A percentile compares a stretch with the other conserved stretches of the same genome.
These are phyloP conservation scores for Hyposoter didymator DNA, from an alignment of 2,888 invertebrate species.

Conservation along the genomic window DNA sequence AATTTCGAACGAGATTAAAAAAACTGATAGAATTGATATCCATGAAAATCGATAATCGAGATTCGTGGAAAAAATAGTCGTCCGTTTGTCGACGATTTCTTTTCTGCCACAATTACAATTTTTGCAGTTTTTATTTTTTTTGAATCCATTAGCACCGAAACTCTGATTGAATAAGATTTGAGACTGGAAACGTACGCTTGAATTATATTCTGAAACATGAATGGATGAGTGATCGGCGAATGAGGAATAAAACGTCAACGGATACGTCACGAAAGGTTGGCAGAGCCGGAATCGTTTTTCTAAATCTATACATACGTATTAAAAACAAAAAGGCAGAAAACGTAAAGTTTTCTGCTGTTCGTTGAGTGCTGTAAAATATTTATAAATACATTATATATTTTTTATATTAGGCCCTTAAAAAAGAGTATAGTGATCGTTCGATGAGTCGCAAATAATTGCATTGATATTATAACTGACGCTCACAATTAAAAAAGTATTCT, in stretches of 20 bases:
- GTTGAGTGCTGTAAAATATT: slow-evolving; percentile 61
- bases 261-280: background rate
- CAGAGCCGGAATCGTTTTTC: background rate
- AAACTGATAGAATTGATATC: background rate
- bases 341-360: background rate
- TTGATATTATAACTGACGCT: slow-evolving; percentile 18
- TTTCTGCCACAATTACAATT: background rate
- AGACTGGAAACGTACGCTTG: background rate
- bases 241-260: background rate
- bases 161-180: background rate
- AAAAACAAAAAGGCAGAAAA: slow-evolving; percentile 18
- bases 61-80: background rate
- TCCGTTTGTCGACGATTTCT: background rate
- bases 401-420: slow-evolving; percentile 47
- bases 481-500: slow-evolving; percentile 6
- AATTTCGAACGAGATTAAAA: background rate
- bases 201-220: background rate
- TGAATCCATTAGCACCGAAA: background rate
- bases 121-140: background rate
- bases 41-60: background rate
- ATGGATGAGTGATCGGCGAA: slow-evolving; percentile 13
- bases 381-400: slow-evolving; percentile 65
- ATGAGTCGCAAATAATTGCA: slow-evolving; percentile 42
- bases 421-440: slow-evolving; percentile 40
- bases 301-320: background rate